Base-by-base conservation (phyloP, 2,113 vertebrate genomes). In the Eulacestoma nigropectus region DNA sequence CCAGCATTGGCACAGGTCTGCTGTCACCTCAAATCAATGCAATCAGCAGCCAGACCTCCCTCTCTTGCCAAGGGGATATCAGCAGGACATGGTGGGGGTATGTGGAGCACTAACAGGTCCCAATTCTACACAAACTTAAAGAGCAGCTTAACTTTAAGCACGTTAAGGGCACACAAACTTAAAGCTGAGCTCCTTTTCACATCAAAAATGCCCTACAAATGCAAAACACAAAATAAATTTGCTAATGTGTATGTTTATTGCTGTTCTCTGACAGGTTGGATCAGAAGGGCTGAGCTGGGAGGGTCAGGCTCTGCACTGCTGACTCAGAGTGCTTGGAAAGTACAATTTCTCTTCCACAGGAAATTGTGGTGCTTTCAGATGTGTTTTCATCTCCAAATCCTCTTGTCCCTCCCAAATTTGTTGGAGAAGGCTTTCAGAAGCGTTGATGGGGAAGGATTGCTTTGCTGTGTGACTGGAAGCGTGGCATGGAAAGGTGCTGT, bases 361-460 rank as follows among this genome's bases (percentile, higher is more conserved):
- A 27, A 80, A 50, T 5, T 21, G 39, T 70, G 72, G 33, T 4
- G 3, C 59, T 84, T 93, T 55, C 29, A 55, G 55, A 70, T 7
- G 2, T 15, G 11, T 50, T 92, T 75, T 29, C 41, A 25, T 55
- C 64, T 70, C 76, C 73, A 33, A 47, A 67, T 75, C 39, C 49
- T 82, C 25, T 64, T 21, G 83, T 41, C 29, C 46, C n/a, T 63
- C 44, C 47, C 56, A 50, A 39, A 64, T 67, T 77, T 89, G n/a
- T 80, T 8, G 11, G 26, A 42, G 39, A 68, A 82, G 13, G 56
- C 47, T 89, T 84, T 65, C 46, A 21, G 47, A 57, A 16, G 50
- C 0, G 0, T 35, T 0, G 0, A 3, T 25, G 0, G 2, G 18
- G 30, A 30, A 39, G 18, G 39, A 20, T 23, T 32, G 29, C 20